These are phyloP conservation scores for Mionectes macconnelli DNA, from an alignment of 2,113 vertebrate genomes.

Conservation along the genomic window DNA sequence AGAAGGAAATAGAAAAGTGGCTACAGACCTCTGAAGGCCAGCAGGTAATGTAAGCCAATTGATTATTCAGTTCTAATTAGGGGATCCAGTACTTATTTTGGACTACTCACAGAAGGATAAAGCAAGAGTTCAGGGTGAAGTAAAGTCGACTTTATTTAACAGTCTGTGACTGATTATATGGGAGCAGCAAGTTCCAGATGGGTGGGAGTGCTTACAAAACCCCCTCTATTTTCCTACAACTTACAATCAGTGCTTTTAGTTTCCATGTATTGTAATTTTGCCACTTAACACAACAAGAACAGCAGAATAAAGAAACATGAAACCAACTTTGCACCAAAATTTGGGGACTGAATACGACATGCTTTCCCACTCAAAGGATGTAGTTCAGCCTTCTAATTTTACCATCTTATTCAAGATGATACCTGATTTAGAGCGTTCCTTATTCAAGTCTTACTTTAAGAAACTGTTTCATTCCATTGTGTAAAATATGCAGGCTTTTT, in stretches of 20 bases:
- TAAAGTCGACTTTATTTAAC: conserved; percentile 50
- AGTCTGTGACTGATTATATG: conserved; percentile 65
- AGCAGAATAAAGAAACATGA: conserved; percentile 25
- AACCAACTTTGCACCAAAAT: conserved; percentile 39
- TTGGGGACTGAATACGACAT: background rate
- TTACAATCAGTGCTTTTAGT: conserved; percentile 48
- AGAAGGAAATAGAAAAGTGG: conserved; percentile 31
- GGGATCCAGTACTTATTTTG: conserved; percentile 46
- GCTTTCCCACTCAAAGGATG: background rate
- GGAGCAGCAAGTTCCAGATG: conserved; percentile 63
- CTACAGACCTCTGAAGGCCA: conserved; percentile 36
- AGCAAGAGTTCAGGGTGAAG: conserved; percentile 38
- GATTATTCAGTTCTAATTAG: conserved; percentile 59
- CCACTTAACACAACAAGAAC: background rate
- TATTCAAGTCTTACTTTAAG: background rate
- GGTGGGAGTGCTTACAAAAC: conserved; percentile 57
- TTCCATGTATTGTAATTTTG: conserved; percentile 1
- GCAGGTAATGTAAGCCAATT: conserved; percentile 61
- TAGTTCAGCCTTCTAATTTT: conserved; percentile 34
- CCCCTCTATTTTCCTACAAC: conserved; percentile 42
- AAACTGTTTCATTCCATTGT: background rate
- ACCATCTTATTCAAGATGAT: background rate
- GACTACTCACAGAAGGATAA: conserved; percentile 39
- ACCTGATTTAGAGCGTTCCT: background rate
- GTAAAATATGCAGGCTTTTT: background rate